These are phyloP conservation scores for Octopus bimaculoides DNA, from an alignment of 1,140 invertebrate genomes.

Conservation along the genomic window DNA sequence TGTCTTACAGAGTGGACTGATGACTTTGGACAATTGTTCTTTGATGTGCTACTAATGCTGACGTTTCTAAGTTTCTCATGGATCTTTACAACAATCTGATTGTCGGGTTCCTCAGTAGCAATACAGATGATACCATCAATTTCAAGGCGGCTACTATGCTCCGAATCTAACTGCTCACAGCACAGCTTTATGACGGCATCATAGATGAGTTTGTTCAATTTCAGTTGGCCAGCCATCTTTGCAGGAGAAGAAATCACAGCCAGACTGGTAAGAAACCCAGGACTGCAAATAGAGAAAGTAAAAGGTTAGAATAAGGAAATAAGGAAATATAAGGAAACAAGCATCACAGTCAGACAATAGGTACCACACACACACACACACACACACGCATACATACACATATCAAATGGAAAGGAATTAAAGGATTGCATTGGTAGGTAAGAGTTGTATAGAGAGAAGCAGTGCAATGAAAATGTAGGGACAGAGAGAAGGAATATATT, in stretches of 20 bases:
- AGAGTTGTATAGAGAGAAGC: no score
- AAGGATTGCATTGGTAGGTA: no score
- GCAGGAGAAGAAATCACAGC: constrained; percentile 3
- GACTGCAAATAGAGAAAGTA: neutral
- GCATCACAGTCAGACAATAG: no score
- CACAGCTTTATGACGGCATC: constrained; percentile 9
- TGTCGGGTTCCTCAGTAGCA: constrained; percentile 10
- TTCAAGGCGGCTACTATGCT: constrained; percentile 9
- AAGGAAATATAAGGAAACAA: no score
- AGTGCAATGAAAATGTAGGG: no score
- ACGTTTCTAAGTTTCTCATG: constrained; percentile 5
- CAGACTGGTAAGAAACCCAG: neutral
- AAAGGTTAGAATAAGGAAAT: neutral
- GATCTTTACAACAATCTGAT: constrained; percentile 13
- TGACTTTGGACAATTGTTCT: neutral
- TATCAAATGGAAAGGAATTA: no score
- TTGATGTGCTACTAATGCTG: constrained; percentile 1
- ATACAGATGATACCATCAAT: constrained; percentile 14
- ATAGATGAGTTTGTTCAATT: constrained; percentile 12
- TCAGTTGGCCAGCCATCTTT: constrained; percentile 11
- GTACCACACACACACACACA: no score
- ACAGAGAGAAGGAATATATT: no score
- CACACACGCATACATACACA: no score
- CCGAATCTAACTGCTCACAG: constrained; percentile 12
- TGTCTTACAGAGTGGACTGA: neutral